Percentiles rank a stretch among this genome's conserved stretches.
Conservation (phyloP, 2,797 vertebrate species). For the Neosalanx taihuensis region DNA sequence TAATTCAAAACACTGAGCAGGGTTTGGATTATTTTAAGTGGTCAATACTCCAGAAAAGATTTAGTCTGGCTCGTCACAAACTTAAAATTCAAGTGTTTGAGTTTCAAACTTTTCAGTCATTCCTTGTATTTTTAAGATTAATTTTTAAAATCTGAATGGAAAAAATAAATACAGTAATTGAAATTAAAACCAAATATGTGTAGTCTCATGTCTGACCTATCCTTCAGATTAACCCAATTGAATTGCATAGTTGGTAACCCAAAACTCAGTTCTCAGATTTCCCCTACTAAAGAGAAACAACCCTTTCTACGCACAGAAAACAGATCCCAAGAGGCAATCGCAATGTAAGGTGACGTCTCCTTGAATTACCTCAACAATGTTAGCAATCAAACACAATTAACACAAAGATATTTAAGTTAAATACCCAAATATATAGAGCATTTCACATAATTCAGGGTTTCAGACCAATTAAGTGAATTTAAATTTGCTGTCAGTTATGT, state of each 20-base stretch:
- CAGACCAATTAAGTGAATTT: slow-evolving; percentile 36
- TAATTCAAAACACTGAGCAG: slow-evolving; percentile 31
- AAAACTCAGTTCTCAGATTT: slow-evolving; percentile 62
- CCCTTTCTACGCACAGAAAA: slow-evolving; percentile 31
- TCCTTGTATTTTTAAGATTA: slow-evolving; percentile 20
- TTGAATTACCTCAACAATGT: slow-evolving; percentile 4
- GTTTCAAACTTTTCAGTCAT: slow-evolving; percentile 9
- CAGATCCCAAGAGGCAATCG: slow-evolving; percentile 27
- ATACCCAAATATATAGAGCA: background rate
- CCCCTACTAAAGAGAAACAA: slow-evolving; percentile 46
- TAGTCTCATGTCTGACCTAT: slow-evolving; percentile 56
- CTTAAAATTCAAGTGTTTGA: background rate
- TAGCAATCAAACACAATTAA: slow-evolving; percentile 18
- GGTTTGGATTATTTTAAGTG: slow-evolving; percentile 30
- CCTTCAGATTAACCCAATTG: slow-evolving; percentile 42
- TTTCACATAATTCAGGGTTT: background rate
- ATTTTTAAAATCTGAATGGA: slow-evolving; percentile 7
- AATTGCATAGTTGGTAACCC: slow-evolving; percentile 52
- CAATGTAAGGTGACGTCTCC: background rate
- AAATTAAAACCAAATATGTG: slow-evolving; percentile 20
- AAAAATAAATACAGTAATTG: slow-evolving; percentile 42
- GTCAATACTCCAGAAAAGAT: slow-evolving; percentile 29
- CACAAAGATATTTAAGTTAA: background rate
- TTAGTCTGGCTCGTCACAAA: slow-evolving; percentile 10
- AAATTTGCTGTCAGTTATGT: slow-evolving; percentile 25